Evolutionary conservation across 2,797 vertebrate species (phyloP).

Genomic region (Notolabrus celidotus): DNA sequence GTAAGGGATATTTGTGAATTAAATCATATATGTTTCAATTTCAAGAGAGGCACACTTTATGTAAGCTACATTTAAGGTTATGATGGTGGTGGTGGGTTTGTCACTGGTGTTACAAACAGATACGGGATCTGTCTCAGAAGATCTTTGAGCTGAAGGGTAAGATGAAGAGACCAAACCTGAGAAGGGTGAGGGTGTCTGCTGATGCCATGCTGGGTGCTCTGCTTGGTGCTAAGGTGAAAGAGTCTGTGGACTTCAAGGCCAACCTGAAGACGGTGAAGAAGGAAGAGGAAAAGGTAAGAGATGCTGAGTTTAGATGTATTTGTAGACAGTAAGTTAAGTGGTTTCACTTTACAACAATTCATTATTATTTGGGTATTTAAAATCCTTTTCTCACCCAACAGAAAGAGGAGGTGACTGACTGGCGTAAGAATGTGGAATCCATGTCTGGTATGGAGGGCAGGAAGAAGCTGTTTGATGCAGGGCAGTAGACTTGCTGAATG

Average conservation of each 20-base stretch:
- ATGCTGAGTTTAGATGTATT: no score
- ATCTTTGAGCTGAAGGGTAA: conserved; percentile 85
- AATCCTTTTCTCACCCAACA: conserved; percentile 43
- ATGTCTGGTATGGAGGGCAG: conserved; percentile 86
- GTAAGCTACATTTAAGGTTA: neutral
- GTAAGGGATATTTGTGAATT: conserved; percentile 34
- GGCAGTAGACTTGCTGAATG: conserved; percentile 51
- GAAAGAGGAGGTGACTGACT: conserved; percentile 85
- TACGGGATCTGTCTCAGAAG: conserved; percentile 80
- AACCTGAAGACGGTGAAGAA: conserved; percentile 89
- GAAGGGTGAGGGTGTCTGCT: conserved; percentile 85
- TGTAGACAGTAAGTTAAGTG: no score
- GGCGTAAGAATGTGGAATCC: conserved; percentile 86
- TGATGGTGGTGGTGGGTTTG: neutral
- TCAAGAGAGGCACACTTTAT: neutral
- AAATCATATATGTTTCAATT: neutral
- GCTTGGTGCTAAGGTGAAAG: conserved; percentile 83
- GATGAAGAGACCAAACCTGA: conserved; percentile 86
- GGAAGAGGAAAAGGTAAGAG: conserved; percentile 86
- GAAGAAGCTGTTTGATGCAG: conserved; percentile 83
- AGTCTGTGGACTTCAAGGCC: conserved; percentile 88
- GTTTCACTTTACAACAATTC: neutral
- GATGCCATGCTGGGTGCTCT: conserved; percentile 88
- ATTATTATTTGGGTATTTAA: neutral
- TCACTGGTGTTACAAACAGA: conserved; percentile 59